Evolutionary conservation across 2,888 invertebrate species (phyloP), one percentile per base, ranked within the genome.

Genomic region (Lithosia quadra): DNA sequence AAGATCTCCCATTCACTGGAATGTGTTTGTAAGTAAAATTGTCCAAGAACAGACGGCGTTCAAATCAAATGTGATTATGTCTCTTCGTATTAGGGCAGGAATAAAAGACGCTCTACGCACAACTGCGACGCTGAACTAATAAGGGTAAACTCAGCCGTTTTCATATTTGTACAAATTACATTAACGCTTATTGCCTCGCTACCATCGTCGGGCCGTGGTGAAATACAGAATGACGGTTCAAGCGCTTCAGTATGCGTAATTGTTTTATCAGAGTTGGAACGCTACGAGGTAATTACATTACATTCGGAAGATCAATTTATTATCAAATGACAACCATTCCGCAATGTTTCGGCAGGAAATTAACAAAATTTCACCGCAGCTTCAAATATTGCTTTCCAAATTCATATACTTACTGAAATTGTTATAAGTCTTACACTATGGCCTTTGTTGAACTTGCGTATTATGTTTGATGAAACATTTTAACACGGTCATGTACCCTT

Each of bases 101-200:
- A 62, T 72, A 84, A 81, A 75, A 82, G 80, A 77, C 74, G 79
- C 76, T 79, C 68, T 75, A 74, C 81, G 80, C 86, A 85, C 86
- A 86, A 88, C 85, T 86, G 87, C 84, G 86, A 84, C 87, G 85
- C 81, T 82, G 77, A 86, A 88, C 89, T 92, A 92, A 92, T 91
- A 92, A 91, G 90, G 88, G 85, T 84, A 88, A 89, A 89, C 86
- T 88, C 88, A 82, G 86, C 82, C 88, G 85, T 91, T 91, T 91
- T 89, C 91, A 91, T 92, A 92, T 92, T 92, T 92, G 91, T 88
- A 82, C 90, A 90, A 91, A 93, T 92, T 91, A 92, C 88, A 87
- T 91, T 91, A 92, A 91, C 85, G 88, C 87, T 91, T 88, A 91
- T 89, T 89, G 89, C 90, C 84, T 74, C 72, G 78, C 81, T 87